A percentile compares a stretch with the other conserved stretches of the same genome.
These are phyloP conservation scores for Chironomus riparius DNA, from an alignment of 2,888 invertebrate genomes.

Conservation along the genomic window DNA sequence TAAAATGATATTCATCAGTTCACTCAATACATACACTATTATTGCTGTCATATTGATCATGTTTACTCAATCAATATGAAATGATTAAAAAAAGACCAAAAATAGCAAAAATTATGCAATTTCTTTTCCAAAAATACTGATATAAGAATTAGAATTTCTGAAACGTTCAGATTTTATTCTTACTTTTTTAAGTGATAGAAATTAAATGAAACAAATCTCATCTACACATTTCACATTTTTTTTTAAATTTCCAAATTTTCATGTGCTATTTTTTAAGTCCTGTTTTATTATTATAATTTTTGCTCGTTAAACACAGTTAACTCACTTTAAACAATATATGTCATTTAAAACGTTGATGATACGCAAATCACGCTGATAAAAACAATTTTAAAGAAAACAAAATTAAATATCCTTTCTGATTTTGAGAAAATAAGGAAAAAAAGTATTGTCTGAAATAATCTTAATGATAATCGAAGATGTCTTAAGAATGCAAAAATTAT, in stretches of 20 bases:
- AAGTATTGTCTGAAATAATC: too few species aligned
- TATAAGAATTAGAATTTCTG: too few species aligned
- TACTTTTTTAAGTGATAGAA: too few species aligned
- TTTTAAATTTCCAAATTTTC: too few species aligned
- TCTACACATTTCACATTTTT: too few species aligned
- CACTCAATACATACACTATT: conserved; percentile 3
- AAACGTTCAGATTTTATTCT: too few species aligned
- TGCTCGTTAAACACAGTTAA: not conserved
- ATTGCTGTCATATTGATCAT: not conserved
- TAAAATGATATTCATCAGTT: conserved; percentile 20
- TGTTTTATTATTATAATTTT: not conserved
- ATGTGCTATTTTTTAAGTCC: not conserved
- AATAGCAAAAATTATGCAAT: not conserved
- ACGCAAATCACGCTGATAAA: conserved; percentile 1
- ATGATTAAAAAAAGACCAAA: not conserved
- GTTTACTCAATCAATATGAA: too few species aligned
- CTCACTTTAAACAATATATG: not conserved
- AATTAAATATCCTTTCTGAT: too few species aligned
- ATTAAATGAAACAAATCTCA: too few species aligned
- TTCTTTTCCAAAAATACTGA: not conserved
- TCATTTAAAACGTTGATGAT: conserved; percentile 1
- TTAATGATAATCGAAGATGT: too few species aligned
- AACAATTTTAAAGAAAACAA: not conserved
- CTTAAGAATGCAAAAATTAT: not conserved
- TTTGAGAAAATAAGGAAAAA: too few species aligned